phyloP scores from a whole-genome alignment of 2,888 invertebrate genomes.

The Homarus gammarus region DNA sequence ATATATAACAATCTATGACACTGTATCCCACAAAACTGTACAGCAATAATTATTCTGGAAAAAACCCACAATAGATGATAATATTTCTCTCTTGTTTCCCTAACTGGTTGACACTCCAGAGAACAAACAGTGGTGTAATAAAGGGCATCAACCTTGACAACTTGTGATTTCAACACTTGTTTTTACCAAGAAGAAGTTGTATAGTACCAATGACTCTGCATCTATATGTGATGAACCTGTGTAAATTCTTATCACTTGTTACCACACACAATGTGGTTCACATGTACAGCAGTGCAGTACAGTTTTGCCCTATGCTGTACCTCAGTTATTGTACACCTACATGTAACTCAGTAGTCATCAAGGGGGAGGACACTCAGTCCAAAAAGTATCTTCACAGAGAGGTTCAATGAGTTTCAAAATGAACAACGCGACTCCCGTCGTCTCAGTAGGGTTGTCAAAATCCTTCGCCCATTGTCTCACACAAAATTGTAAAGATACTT shows the following conservation, averaged over 20 bases:
- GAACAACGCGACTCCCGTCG: no score
- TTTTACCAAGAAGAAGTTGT: neutral
- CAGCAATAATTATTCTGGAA: slow-evolving; percentile 21
- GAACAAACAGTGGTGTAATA: neutral
- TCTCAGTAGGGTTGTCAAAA: no score
- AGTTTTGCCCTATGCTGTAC: neutral
- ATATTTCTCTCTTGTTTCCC: neutral
- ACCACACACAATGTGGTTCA: neutral
- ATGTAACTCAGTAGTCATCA: no score
- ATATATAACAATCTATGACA: slow-evolving; percentile 14
- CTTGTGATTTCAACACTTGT: slow-evolving; percentile 13
- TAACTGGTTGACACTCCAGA: neutral
- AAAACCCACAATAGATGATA: neutral
- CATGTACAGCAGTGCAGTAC: neutral
- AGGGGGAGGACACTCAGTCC: no score
- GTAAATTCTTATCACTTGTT: neutral
- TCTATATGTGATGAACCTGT: neutral
- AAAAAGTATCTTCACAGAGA: no score
- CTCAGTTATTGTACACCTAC: neutral
- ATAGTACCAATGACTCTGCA: neutral
- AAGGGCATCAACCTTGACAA: neutral
- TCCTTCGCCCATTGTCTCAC: no score
- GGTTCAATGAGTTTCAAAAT: no score
- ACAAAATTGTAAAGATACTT: no score
- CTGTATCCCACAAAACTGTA: slow-evolving; percentile 10